Conservation (phyloP, 2,888 invertebrate genomes). For the Acrocera orbiculus region DNA sequence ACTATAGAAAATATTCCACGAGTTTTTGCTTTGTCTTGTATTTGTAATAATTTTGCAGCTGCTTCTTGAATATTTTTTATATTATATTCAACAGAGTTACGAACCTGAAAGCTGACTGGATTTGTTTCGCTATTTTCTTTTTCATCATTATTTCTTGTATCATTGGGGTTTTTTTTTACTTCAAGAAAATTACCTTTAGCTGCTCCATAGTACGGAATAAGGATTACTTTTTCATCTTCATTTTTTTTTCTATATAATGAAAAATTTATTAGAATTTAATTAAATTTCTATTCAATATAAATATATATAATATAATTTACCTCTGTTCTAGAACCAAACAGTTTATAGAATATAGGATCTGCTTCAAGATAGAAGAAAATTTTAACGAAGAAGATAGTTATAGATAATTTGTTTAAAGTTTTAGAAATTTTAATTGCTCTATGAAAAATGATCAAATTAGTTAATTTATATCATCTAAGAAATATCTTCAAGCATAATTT, state of each 20-base stretch:
- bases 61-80: constrained; percentile 39
- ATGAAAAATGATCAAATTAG: too few species aligned
- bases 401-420: too few species aligned
- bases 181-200: constrained; percentile 49
- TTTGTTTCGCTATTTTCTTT: constrained; percentile 14
- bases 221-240: constrained; percentile 10
- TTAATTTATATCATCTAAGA: too few species aligned
- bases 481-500: too few species aligned
- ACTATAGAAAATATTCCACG: constrained; percentile 36
- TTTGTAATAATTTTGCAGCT: constrained; percentile 38
- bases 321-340: too few species aligned
- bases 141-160: constrained; percentile 33
- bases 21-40: constrained; percentile 43
- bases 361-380: too few species aligned
- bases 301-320: too few species aligned
- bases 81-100: too few species aligned
- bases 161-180: constrained; percentile 37
- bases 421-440: too few species aligned
- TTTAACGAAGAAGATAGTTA: too few species aligned
- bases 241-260: background rate
- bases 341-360: too few species aligned
- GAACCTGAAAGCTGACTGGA: constrained; percentile 20
- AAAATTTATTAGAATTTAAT: background rate
- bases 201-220: constrained; percentile 52
- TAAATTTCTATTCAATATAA: too few species aligned